Conservation (phyloP, 2,113 vertebrate genomes). For the Oncorhynchus clarkii region DNA sequence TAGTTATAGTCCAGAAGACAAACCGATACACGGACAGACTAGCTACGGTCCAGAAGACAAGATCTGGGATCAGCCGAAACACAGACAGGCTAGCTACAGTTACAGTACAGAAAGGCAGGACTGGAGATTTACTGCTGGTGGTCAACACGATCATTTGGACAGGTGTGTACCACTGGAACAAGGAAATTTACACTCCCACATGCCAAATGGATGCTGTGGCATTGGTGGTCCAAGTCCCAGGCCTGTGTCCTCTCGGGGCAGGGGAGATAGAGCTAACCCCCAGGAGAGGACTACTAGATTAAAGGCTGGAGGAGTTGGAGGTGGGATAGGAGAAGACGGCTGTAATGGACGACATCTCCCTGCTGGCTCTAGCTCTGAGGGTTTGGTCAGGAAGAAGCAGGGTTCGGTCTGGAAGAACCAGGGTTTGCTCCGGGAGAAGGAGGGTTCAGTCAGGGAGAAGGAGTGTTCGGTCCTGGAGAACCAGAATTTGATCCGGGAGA, state of each 20-base stretch:
- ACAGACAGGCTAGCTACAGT: too few relatives aligned
- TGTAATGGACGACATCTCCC: conserved; percentile 44
- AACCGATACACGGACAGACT: too few relatives aligned
- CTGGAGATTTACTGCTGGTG: conserved; percentile 33
- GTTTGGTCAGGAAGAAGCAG: not conserved
- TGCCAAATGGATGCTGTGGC: conserved; percentile 57
- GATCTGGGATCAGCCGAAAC: too few relatives aligned
- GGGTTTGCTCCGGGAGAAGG: not conserved
- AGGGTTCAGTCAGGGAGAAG: conserved; percentile 18
- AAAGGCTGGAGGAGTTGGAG: conserved; percentile 39
- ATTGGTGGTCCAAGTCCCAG: not conserved
- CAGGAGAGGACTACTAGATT: conserved; percentile 38
- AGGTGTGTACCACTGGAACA: not conserved
- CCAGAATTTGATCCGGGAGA: too few relatives aligned
- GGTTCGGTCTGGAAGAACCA: not conserved
- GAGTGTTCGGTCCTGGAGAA: conserved; percentile 63
- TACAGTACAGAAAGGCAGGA: too few relatives aligned
- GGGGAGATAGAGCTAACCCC: conserved; percentile 49
- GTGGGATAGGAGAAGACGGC: conserved; percentile 21
- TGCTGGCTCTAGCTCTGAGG: not conserved
- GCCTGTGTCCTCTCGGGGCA: conserved; percentile 38
- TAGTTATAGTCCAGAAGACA: too few relatives aligned
- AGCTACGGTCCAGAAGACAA: too few relatives aligned
- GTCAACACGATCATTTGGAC: conserved; percentile 43
- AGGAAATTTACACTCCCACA: not conserved